Evolutionary conservation across 1,140 invertebrate species (phyloP), one percentile per base, ranked within the genome.

Genomic region (Zaprionus kolodkinae): DNA sequence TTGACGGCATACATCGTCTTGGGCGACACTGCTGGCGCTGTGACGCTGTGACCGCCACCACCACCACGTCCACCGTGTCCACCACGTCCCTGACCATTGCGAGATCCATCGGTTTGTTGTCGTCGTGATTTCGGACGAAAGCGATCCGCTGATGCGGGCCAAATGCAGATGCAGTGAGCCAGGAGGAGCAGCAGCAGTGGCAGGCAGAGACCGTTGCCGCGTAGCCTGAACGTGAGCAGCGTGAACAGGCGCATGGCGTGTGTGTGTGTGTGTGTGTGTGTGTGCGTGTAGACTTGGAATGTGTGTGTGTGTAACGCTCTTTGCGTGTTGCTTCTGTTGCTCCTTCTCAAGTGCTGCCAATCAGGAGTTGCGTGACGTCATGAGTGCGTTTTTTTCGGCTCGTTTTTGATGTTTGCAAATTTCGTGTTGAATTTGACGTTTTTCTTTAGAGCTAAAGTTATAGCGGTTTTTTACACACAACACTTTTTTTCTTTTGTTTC

Each of bases 71-170:
- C 21, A 21, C 21, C 21, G 2, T 21, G 21, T 21, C 21, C 21
- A 36, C 50, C 30, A 11, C 70, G 52, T 21, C 60, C 52, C 36
- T 67, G 57, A 6, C 55, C 71, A 48, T 36, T 78, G 38, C 82
- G 65, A 63, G 74, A 88, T 7, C 54, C 15, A 5, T 81, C 72
- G 74, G n/a, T 2, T 15, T 73, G 79, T 15, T 78, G 70, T 0
- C 79, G 82, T 50, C 27, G 1, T 69, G 66, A 1, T 59, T 80
- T 76, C 30, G 81, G 76, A 30, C 82, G 82, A 12, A 71, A 76
- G 21, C 85, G 81, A 59, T 92, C 91, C 78, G 79, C 84, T 56
- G 81, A 68, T 2, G 75, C 79, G 43, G 78, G 81, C 77, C 89
- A 85, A 10, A 85, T 48, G 70, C 84, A 88, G 5, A 81, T 64